Evolutionary conservation across 1,140 invertebrate species (phyloP).

Genomic region (Lepidurus packardi): DNA sequence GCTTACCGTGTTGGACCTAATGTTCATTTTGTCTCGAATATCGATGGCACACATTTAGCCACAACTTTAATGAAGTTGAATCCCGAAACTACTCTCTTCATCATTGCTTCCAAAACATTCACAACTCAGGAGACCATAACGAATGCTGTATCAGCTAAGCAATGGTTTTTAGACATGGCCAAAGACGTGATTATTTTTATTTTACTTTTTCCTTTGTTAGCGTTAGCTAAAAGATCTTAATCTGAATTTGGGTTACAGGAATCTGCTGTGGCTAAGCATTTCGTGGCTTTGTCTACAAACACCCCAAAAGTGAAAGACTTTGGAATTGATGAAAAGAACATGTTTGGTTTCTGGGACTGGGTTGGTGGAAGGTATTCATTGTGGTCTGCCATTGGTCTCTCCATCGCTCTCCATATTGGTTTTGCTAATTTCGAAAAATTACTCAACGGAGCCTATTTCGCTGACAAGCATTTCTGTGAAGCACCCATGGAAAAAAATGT

Average conservation of each 20-base stretch:
- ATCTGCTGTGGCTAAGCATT: constrained; percentile 86
- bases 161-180: constrained; percentile 81
- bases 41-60: constrained; percentile 96
- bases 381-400: constrained; percentile 96
- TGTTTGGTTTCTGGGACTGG: constrained; percentile 99
- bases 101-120: constrained; percentile 98
- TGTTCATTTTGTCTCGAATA: constrained; percentile 97
- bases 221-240: background rate
- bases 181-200: constrained; percentile 68
- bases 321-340: constrained; percentile 93
- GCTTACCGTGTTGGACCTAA: constrained; percentile 80
- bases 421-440: constrained; percentile 94
- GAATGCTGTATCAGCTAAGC: constrained; percentile 93
- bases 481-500: constrained; percentile 92
- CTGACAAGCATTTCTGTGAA: constrained; percentile 89
- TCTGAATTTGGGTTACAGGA: constrained; percentile 49
- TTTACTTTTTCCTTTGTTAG: background rate
- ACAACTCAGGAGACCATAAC: constrained; percentile 99
- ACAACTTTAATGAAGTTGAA: constrained; percentile 86
- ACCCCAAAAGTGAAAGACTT: constrained; percentile 86
- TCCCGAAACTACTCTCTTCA: constrained; percentile 92
- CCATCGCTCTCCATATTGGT: constrained; percentile 87
- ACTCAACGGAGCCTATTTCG: constrained; percentile 80
- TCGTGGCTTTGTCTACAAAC: constrained; percentile 97
- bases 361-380: constrained; percentile 96